Evolutionary conservation across 2,888 invertebrate genomes (phyloP).

Genomic region (Notodonta ziczac): DNA sequence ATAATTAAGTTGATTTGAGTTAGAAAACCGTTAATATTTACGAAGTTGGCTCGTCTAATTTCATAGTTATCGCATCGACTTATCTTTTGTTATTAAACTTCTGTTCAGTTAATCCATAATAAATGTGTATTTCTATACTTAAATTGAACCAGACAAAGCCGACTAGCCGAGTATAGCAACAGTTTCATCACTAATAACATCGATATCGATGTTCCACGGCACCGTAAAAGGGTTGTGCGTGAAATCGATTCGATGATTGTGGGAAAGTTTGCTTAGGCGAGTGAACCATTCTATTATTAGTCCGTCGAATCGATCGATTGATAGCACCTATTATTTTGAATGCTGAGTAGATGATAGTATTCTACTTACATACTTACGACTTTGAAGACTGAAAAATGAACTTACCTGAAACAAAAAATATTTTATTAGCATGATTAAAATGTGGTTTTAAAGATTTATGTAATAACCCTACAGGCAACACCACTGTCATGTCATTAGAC

Average conservation of each 20-base stretch:
- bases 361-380: not conserved
- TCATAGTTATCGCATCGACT: no score
- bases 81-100: no score
- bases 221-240: not conserved
- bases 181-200: not conserved
- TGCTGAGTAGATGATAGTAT: not conserved
- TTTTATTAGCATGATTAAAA: not conserved
- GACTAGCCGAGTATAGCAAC: not conserved
- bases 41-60: no score
- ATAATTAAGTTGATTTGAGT: not conserved
- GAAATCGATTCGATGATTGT: conserved; percentile 6
- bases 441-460: no score
- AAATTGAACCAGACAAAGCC: not conserved
- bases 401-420: conserved; percentile 39
- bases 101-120: no score
- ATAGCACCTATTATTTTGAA: not conserved
- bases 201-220: not conserved
- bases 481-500: no score
- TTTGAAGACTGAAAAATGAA: not conserved
- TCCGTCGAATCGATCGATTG: not conserved
- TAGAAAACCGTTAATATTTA: not conserved
- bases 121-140: not conserved
- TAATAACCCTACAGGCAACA: not conserved
- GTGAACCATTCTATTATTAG: conserved; percentile 3
- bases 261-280: conserved; percentile 3